phyloP scores from a whole-genome alignment of 2,797 vertebrate genomes.

The Tachyglossus aculeatus region DNA sequence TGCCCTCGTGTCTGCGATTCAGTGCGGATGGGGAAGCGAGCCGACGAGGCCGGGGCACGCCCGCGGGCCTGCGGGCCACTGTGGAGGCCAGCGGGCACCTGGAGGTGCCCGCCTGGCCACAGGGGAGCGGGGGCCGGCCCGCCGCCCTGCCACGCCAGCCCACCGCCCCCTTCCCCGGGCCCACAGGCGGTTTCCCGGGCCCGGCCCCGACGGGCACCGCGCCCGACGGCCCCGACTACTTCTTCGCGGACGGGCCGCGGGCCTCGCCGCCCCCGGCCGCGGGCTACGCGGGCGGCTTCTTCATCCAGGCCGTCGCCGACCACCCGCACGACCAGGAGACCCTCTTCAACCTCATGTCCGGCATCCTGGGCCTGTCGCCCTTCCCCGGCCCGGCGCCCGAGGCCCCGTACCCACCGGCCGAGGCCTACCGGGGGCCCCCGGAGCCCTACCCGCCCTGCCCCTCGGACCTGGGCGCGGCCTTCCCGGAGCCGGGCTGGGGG shows the following conservation, averaged over 20 bases:
- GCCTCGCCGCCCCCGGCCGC: slow-evolving; percentile 80
- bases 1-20: too few species aligned
- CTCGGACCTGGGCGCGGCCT: slow-evolving; percentile 77
- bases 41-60: too few species aligned
- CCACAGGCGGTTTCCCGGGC: slow-evolving; percentile 74
- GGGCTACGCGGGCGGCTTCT: slow-evolving; percentile 97
- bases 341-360: slow-evolving; percentile 96
- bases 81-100: neutral
- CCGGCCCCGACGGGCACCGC: slow-evolving; percentile 59
- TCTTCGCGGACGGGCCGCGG: slow-evolving; percentile 63
- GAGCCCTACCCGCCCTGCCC: slow-evolving; percentile 75
- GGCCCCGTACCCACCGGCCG: slow-evolving; percentile 70
- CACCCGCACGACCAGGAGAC: slow-evolving; percentile 93
- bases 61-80: too few species aligned
- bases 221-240: slow-evolving; percentile 68
- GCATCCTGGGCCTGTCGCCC: slow-evolving; percentile 93
- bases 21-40: too few species aligned
- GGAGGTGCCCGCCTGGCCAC: neutral
- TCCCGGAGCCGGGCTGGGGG: slow-evolving; percentile 75
- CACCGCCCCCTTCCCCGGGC: slow-evolving; percentile 15
- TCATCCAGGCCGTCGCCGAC: slow-evolving; percentile 92
- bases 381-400: slow-evolving; percentile 81
- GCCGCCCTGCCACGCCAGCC: slow-evolving; percentile 28
- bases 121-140: neutral
- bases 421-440: slow-evolving; percentile 59